These are phyloP conservation scores for Phoxinus phoxinus DNA, from an alignment of 2,113 vertebrate genomes.

Conservation along the genomic window DNA sequence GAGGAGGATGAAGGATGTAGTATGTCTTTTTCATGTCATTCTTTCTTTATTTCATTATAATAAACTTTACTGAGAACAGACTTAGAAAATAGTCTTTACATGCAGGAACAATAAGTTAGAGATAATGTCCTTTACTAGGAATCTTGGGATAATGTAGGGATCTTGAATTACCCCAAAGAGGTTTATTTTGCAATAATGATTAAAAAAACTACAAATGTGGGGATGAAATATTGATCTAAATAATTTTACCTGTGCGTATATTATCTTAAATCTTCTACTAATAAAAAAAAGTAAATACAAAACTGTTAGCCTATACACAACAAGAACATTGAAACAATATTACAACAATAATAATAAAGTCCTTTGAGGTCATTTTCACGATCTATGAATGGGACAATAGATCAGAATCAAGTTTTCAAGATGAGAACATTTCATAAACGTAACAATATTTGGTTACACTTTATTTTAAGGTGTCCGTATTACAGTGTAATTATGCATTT, in stretches of 20 bases:
- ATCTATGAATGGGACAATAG: not conserved
- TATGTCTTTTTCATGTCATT: slow-evolving; percentile 5
- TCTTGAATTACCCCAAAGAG: not conserved
- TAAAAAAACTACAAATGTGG: not conserved
- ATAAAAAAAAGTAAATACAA: not conserved
- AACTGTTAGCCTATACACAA: not conserved
- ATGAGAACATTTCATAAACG: not conserved
- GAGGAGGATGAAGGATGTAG: not conserved
- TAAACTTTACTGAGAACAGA: not conserved
- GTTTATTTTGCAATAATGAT: not conserved
- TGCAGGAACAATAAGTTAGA: not conserved
- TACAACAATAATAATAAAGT: not conserved
- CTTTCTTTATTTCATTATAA: not conserved
- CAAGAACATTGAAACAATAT: not conserved
- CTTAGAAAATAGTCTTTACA: not conserved
- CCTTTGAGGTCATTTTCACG: not conserved
- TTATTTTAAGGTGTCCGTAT: too few relatives aligned
- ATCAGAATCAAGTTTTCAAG: not conserved
- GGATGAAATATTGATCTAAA: not conserved
- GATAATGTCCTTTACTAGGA: not conserved
- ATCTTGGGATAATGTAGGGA: not conserved
- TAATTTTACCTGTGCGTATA: not conserved
- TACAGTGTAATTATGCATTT: too few relatives aligned
- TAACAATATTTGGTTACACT: not conserved
- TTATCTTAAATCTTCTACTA: not conserved